These are phyloP conservation scores for Archaeoteleia sp. DNA, from an alignment of 2,888 invertebrate genomes.

Conservation along the genomic window DNA sequence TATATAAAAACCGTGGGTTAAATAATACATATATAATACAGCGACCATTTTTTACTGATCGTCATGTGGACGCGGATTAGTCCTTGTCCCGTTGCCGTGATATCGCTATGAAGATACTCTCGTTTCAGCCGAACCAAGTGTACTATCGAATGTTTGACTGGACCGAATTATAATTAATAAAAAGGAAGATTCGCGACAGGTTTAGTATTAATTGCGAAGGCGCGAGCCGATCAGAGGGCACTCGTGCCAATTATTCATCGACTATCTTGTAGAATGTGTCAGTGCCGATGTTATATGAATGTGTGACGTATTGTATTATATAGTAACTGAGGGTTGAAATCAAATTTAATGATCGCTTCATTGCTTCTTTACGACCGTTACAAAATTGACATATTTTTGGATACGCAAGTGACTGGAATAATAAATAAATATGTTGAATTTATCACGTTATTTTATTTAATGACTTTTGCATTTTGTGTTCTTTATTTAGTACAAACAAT, in stretches of 20 bases:
- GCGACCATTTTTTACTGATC: conserved; percentile 39
- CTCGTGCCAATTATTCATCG: conserved; percentile 32
- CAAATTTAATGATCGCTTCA: no score
- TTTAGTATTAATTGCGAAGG: conserved; percentile 7
- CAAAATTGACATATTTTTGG: no score
- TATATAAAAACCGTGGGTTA: conserved; percentile 16
- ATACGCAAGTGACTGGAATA: no score
- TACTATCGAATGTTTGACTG: conserved; percentile 21
- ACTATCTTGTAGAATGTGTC: conserved; percentile 7
- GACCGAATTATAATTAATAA: conserved; percentile 10
- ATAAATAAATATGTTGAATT: no score
- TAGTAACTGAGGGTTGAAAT: conserved; percentile 2
- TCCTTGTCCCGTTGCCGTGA: conserved; percentile 20
- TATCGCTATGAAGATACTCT: conserved; percentile 34
- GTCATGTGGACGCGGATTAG: conserved; percentile 17
- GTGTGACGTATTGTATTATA: conserved; percentile 2
- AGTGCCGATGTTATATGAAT: conserved; percentile 4
- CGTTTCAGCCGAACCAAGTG: conserved; percentile 35
- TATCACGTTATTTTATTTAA: no score
- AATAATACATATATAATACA: conserved; percentile 30
- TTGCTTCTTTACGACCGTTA: no score
- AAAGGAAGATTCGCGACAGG: conserved; percentile 1
- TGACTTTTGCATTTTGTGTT: no score
- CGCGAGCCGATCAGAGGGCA: conserved; percentile 18
- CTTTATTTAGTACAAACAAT: no score